Conservation (phyloP, 2,888 invertebrate species). For the Noctua comes region DNA sequence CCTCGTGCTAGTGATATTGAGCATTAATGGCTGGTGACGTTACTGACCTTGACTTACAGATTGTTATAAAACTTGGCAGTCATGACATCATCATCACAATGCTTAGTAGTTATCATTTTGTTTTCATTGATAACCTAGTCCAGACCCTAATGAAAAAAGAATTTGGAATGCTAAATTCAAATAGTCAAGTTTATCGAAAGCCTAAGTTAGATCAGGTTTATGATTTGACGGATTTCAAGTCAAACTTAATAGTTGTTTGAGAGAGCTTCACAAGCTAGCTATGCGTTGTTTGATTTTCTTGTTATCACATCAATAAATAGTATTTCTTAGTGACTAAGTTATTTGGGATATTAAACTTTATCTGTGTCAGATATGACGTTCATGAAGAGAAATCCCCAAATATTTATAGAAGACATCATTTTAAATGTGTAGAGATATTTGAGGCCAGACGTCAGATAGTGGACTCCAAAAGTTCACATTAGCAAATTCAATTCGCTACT, state of each 20-base stretch:
- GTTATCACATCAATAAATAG: conserved; percentile 24
- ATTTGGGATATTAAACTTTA: conserved; percentile 30
- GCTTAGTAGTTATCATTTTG: background rate
- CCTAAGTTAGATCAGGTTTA: conserved; percentile 34
- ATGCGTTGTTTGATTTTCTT: conserved; percentile 34
- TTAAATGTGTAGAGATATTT: background rate
- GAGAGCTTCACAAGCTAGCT: conserved; percentile 23
- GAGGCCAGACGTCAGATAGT: background rate
- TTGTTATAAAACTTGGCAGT: background rate
- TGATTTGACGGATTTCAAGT: conserved; percentile 22
- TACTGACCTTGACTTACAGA: background rate
- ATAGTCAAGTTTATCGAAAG: conserved; percentile 22
- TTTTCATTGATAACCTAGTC: background rate
- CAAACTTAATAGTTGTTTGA: conserved; percentile 22
- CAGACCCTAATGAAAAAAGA: background rate
- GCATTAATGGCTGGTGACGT: background rate
- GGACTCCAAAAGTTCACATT: background rate
- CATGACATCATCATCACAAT: background rate
- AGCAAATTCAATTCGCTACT: background rate
- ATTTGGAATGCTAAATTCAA: background rate
- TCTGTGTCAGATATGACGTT: background rate
- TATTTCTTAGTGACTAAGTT: conserved; percentile 8
- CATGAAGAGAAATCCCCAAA: background rate
- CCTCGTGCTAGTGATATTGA: background rate
- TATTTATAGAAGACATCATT: background rate